Evolutionary conservation across 2,113 vertebrate genomes (phyloP), one percentile per base, ranked within the genome.

Genomic region (Siniperca chuatsi): DNA sequence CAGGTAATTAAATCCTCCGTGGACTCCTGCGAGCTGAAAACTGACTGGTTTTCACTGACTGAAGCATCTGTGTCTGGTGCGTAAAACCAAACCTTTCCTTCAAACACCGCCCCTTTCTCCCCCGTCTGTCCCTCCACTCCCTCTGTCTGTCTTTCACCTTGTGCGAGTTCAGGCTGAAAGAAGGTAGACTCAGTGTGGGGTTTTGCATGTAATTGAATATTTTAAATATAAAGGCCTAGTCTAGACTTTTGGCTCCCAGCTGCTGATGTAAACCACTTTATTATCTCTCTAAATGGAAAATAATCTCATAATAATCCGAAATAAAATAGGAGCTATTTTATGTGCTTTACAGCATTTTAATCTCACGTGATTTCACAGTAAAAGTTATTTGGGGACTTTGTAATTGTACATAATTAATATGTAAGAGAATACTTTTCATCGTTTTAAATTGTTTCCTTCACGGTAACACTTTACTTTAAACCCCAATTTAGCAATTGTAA

Each of bases 21-120:
- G 85, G 67, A 83, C 48, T 79, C 82, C 69, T 69, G 44, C 29
- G 65, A 69, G 72, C 85, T 54, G 57, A 35, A 20, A 35, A 66
- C 46, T 35, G 81, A 74, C 76, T 61, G 74, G 0, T 87, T 80
- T 92, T 86, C 86, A 84, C 78, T 75, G 86, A 89, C 85, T 87
- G 84, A 69, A 75, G 82, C 87, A 42, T 66, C 70, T 84, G 84
- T 16, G 61, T 67, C 76, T 50, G 86, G 72, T 82, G 90, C 81
- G 91, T 91, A 78, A 88, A 87, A 75, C 67, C 78, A 35, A 78
- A 79, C 2, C 68, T 21, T 7, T 21, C 11, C 52, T 9, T 2
- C 8, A 64, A 62, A 61, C 85, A 0, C 90, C 90, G 83, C 93
- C 89, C 62, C 79, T 54, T 66, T 48, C 52, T 11, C 18, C 20